Evolutionary conservation across 1,140 invertebrate species (phyloP).

Genomic region (Euwallacea fornicatus): DNA sequence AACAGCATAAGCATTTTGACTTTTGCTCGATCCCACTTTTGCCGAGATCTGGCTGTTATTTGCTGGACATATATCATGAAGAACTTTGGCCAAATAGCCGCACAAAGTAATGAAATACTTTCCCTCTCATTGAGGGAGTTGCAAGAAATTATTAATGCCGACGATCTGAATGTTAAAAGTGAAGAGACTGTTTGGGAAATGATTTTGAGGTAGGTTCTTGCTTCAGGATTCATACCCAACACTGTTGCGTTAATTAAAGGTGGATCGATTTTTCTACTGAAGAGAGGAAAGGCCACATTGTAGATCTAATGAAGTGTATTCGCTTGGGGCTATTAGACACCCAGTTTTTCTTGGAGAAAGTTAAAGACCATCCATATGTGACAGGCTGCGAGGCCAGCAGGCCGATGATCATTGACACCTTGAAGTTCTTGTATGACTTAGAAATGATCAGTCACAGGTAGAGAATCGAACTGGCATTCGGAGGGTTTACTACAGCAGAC

Average conservation of each 20-base stretch:
- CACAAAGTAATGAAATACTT: conserved; percentile 72
- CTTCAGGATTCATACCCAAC: no score
- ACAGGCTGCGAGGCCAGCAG: conserved; percentile 64
- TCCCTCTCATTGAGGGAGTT: conserved; percentile 69
- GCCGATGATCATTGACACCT: conserved; percentile 72
- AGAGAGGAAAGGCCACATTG: conserved; percentile 49
- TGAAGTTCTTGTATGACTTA: conserved; percentile 74
- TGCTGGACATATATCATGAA: conserved; percentile 72
- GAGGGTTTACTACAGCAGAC: conserved; percentile 4
- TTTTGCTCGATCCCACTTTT: conserved; percentile 76
- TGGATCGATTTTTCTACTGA: conserved; percentile 62
- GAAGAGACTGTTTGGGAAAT: conserved; percentile 70
- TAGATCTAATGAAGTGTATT: conserved; percentile 72
- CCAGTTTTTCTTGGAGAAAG: conserved; percentile 72
- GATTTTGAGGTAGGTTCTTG: conserved; percentile 52
- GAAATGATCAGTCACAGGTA: conserved; percentile 65
- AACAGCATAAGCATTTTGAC: conserved; percentile 82
- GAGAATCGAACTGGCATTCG: background rate
- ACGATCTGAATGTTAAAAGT: conserved; percentile 70
- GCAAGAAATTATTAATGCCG: conserved; percentile 70
- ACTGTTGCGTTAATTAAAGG: background rate
- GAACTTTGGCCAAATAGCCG: conserved; percentile 71
- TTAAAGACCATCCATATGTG: conserved; percentile 68
- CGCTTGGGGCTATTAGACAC: conserved; percentile 83
- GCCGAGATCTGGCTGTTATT: conserved; percentile 67